These are phyloP conservation scores for Colletes collaris DNA, from an alignment of 2,888 invertebrate species.

Conservation along the genomic window DNA sequence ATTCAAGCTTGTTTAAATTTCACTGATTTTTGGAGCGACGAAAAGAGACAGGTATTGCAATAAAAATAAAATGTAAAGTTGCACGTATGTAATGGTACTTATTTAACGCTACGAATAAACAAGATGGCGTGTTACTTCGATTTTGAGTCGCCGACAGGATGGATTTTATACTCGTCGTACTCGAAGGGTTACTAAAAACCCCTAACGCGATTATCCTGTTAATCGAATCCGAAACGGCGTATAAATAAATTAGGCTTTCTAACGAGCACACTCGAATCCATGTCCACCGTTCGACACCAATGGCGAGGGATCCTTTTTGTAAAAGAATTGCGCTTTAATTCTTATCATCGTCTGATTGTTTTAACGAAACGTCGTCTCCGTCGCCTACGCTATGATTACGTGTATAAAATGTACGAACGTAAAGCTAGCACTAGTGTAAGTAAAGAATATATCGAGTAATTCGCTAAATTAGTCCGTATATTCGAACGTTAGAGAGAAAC, in stretches of 20 bases:
- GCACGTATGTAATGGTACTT: too few species aligned
- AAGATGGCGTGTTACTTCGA: too few species aligned
- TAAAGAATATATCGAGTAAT: conserved; percentile 70
- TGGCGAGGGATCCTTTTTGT: conserved; percentile 24
- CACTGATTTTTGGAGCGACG: too few species aligned
- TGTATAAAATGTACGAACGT: conserved; percentile 72
- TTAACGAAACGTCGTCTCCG: conserved; percentile 44
- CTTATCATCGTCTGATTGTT: conserved; percentile 29
- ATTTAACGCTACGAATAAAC: too few species aligned
- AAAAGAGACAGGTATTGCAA: too few species aligned
- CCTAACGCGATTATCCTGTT: background rate
- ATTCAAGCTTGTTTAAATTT: too few species aligned
- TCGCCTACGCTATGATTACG: conserved; percentile 63
- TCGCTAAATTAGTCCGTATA: conserved; percentile 58
- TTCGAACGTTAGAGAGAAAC: conserved; percentile 47
- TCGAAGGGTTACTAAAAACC: too few species aligned
- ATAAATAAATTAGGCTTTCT: background rate
- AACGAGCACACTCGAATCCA: conserved; percentile 1
- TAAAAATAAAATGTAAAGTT: too few species aligned
- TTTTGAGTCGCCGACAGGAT: too few species aligned
- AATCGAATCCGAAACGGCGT: background rate
- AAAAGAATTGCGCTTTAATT: conserved; percentile 35
- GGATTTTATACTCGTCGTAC: too few species aligned
- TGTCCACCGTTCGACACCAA: conserved; percentile 6
- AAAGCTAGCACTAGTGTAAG: conserved; percentile 70